Base-by-base conservation (phyloP, 2,888 invertebrate species). In the Sabellastarte sp. region DNA sequence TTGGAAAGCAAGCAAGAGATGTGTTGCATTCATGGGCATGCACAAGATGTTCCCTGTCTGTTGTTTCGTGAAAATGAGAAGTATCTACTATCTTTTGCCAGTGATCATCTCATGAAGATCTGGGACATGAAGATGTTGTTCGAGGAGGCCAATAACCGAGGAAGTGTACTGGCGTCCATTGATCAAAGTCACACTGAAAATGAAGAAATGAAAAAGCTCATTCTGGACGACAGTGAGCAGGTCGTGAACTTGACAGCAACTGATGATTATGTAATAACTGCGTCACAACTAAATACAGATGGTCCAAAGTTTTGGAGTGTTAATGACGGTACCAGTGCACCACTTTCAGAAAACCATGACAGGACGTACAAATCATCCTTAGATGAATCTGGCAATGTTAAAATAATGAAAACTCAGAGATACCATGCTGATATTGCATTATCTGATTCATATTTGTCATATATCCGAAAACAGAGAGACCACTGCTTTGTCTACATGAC, bases 241-340 rank as follows among this genome's bases (percentile, higher is more conserved):
- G 65, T 64, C 32, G 32, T 69, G 15, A 61, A 65, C 32, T 29
- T 69, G 10, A 33, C 31, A 1, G 53, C 51, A n/a, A 31, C 30
- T 24, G 52, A 61, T 1, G 15, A 32, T 26, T 41, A 60, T 57
- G 31, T 61, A 0, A 51, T 65, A 1, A 65, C 61, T 5, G 65
- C 63, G 15, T 41, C 59, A 1, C 29, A 32, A 3, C 32, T 57
- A 29, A 65, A 50, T 50, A 29, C 24, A 26, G 29, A 55, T 1
- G 63, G 65, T 2, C 67, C 67, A 5, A 41, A 58, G 29, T 65
- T 59, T 28, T 69, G 69, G 67, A 32, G 30, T 28, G 53, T 65
- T 2, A 57, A 56, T 0, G 30, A 55, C 20, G 68, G 68, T 28
- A 62, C 64, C 3, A 41, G 26, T 3, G 29, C 15, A 3, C n/a